These are phyloP conservation scores for Panopea generosa DNA, from an alignment of 2,888 invertebrate genomes.

Conservation along the genomic window DNA sequence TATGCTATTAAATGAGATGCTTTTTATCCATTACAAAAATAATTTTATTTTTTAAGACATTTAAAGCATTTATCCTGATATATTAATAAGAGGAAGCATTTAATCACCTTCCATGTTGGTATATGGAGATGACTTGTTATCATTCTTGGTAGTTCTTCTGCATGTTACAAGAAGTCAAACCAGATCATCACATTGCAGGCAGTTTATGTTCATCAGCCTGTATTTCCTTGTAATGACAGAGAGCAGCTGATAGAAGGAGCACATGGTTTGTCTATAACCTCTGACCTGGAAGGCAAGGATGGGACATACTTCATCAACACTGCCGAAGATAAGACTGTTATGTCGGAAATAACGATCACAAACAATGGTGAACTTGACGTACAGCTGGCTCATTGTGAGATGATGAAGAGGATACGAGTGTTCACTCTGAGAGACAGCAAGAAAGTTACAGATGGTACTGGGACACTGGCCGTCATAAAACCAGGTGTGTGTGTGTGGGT, in stretches of 20 bases:
- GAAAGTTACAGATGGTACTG: conserved; percentile 65
- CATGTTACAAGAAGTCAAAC: no score
- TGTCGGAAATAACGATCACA: conserved; percentile 47
- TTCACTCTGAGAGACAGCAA: conserved; percentile 67
- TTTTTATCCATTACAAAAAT: no score
- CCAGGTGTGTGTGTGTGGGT: conserved; percentile 65
- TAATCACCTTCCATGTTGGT: no score
- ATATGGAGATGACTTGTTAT: no score
- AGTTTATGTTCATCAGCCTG: no score
- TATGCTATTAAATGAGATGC: no score
- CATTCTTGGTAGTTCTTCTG: no score
- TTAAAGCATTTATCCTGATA: no score
- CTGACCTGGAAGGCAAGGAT: conserved; percentile 31
- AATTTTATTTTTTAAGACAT: no score
- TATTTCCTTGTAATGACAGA: no score
- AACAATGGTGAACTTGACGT: conserved; percentile 55
- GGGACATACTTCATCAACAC: conserved; percentile 58
- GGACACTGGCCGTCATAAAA: conserved; percentile 37
- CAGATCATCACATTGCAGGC: no score
- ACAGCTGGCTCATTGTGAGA: conserved; percentile 68
- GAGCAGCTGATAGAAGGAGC: conserved; percentile 59
- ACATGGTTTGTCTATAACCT: conserved; percentile 52
- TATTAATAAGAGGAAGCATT: no score
- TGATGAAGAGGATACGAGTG: conserved; percentile 71
- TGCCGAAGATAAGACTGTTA: conserved; percentile 32